Conservation (phyloP, 1,140 invertebrate species). For the Cyclargus thomasi region DNA sequence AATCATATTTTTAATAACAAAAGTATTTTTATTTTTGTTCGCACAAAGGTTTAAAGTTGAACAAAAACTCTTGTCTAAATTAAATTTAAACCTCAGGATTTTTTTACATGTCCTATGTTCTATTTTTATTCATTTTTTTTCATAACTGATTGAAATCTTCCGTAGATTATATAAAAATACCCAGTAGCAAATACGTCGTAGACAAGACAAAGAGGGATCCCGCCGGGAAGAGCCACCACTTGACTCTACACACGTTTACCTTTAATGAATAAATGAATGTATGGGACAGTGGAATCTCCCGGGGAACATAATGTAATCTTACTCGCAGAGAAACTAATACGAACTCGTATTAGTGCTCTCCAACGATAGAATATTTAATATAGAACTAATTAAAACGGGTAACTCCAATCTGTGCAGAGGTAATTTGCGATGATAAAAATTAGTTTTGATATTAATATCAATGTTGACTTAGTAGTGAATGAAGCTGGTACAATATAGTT, state of each 20-base stretch:
- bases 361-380: conserved; percentile 12
- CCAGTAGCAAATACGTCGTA: not conserved
- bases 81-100: too few species aligned
- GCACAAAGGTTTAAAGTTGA: too few species aligned
- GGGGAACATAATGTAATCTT: conserved; percentile 17
- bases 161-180: not conserved
- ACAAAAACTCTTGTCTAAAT: too few species aligned
- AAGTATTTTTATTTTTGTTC: too few species aligned
- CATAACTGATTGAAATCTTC: not conserved
- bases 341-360: conserved; percentile 11
- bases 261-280: conserved; percentile 32
- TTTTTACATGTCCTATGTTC: too few species aligned
- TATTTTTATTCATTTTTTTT: too few species aligned
- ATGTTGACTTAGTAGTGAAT: too few species aligned
- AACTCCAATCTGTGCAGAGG: not conserved
- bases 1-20: too few species aligned
- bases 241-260: conserved; percentile 23
- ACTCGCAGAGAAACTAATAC: conserved; percentile 14
- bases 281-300: conserved; percentile 24
- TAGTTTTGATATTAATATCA: too few species aligned
- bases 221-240: conserved; percentile 18
- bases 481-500: too few species aligned
- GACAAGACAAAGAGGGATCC: conserved; percentile 15
- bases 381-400: conserved; percentile 1
- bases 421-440: too few species aligned